These are phyloP conservation scores for Zalophus californianus DNA, from an alignment of 2,797 vertebrate species.

Conservation along the genomic window DNA sequence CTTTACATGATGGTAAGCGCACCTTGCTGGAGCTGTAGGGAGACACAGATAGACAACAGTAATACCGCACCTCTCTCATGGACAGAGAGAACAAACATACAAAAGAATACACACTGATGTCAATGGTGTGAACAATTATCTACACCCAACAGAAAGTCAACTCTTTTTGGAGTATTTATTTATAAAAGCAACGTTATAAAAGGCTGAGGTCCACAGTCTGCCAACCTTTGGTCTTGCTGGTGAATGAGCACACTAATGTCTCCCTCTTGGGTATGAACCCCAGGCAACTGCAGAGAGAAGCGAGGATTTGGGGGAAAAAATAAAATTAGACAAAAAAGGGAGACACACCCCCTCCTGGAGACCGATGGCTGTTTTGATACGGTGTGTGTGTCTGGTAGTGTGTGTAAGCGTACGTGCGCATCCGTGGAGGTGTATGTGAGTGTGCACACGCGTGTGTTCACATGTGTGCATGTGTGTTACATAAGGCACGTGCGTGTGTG, in stretches of 20 bases:
- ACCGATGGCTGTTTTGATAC: neutral
- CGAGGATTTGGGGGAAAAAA: neutral
- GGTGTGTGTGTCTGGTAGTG: neutral
- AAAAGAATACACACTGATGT: neutral
- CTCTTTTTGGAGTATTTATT: neutral
- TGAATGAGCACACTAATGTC: neutral
- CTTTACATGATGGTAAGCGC: neutral
- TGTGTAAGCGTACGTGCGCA: neutral
- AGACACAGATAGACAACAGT: too few relatives aligned
- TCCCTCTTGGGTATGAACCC: neutral
- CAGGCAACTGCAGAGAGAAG: neutral
- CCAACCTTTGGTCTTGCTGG: neutral
- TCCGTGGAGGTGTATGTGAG: neutral
- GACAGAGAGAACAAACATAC: neutral
- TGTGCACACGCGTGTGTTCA: accelerated
- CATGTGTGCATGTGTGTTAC: neutral
- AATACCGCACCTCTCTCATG: too few relatives aligned
- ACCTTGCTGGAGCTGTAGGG: neutral
- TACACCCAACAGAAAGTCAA: neutral
- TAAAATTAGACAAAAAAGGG: neutral
- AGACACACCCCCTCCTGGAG: neutral
- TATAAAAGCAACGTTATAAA: neutral
- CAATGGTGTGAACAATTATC: neutral
- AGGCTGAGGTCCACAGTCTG: too few relatives aligned
- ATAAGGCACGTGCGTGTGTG: neutral